Evolutionary conservation across 2,797 vertebrate genomes (phyloP), one percentile per base, ranked within the genome.

Genomic region (Propithecus deckenii): DNA sequence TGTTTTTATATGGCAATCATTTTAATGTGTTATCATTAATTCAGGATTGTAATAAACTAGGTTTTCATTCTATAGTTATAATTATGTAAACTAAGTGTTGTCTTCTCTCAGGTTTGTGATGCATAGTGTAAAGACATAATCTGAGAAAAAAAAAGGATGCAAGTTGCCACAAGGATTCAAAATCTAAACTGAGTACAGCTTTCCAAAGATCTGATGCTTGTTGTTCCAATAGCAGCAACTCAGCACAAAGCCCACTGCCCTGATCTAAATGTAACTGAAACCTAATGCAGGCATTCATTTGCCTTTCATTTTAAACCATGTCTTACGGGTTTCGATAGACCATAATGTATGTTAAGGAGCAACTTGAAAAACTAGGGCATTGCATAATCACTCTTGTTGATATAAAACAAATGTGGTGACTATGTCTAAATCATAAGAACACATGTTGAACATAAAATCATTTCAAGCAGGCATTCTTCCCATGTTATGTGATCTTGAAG

Each of bases 351-450:
- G 10, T 88, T 67, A 75, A 52, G 43, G 59, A 84, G 23, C 38
- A 71, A 65, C 14, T 30, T 3, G 18, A 79, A 85, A 96, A 92
- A 10, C 71, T 38, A n/a, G 14, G 43, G 41, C 43, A 61, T 86
- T 79, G 38, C 7, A 10, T 92, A 89, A 78, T 96, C 35, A 89
- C 61, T 74, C 11, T 94, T 48, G 22, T 23, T 93, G 22, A 69
- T 55, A 55, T 74, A 61, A 89, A 83, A 94, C 55, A 95, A 89
- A 89, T 63, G 63, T 52, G 46, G 41, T 81, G 76, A 74, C 71
- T 65, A 22, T 30, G 30, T 81, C 28, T 76, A 78, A 86, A 83
- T 41, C 67, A 3, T 75, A 78, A 57, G 41, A 91, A 25, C 32
- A 28, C n/a, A 4, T 6, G 7, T 50, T 65, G 41, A 88, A 38